A percentile compares a stretch with the other conserved stretches of the same genome.
Evolutionary conservation across 1,140 invertebrate genomes (phyloP).

Genomic region (Diorhabda elongata): DNA sequence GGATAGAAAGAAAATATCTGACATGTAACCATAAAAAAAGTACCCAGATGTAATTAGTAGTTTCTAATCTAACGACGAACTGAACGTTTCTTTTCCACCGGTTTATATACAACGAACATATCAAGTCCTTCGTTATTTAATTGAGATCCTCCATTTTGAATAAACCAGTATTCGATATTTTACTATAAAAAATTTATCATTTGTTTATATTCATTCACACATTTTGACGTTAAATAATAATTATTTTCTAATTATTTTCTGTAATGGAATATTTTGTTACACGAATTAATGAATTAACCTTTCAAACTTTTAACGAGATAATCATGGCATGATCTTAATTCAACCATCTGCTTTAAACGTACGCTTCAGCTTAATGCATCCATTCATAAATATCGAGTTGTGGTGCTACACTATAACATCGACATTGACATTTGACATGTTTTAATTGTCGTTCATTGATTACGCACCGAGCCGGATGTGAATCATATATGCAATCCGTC

Average conservation of each 20-base stretch:
- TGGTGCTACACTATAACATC: neutral
- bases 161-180: too few relatives aligned
- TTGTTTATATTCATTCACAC: too few relatives aligned
- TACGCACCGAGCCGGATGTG: slow-evolving; percentile 6
- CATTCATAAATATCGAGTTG: neutral
- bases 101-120: neutral
- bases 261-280: too few relatives aligned
- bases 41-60: too few relatives aligned
- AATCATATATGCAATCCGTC: slow-evolving; percentile 9
- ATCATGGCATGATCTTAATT: neutral
- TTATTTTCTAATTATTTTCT: too few relatives aligned
- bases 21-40: too few relatives aligned
- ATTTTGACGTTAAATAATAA: too few relatives aligned
- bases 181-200: too few relatives aligned
- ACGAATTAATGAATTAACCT: neutral
- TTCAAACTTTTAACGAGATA: slow-evolving; percentile 6
- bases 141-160: too few relatives aligned
- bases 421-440: slow-evolving; percentile 16
- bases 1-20: too few relatives aligned
- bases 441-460: slow-evolving; percentile 11
- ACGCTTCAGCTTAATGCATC: neutral
- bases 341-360: slow-evolving; percentile 2
- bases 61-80: too few relatives aligned
- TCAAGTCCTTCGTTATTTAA: too few relatives aligned
- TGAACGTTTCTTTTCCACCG: neutral